Evolutionary conservation across 1,140 invertebrate genomes (phyloP).

Genomic region (Drosophila serrata): DNA sequence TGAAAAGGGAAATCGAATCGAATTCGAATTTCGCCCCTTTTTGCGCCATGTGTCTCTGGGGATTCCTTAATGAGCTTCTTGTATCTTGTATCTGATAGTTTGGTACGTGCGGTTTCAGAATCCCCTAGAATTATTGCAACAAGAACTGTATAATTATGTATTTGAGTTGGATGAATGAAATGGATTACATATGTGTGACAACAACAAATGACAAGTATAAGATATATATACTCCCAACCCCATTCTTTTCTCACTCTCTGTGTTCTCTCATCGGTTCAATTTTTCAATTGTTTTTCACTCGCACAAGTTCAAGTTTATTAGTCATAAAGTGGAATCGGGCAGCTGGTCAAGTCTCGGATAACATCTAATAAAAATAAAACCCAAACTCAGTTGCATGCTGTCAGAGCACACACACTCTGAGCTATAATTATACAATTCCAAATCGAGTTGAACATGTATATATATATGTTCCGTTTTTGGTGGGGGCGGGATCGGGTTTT

Average conservation of each 20-base stretch:
- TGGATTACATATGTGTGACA: slow-evolving; percentile 49
- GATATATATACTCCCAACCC: background rate
- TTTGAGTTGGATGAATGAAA: slow-evolving; percentile 17
- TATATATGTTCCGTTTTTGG: slow-evolving; percentile 12
- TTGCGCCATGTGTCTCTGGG: slow-evolving; percentile 30
- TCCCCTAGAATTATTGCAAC: slow-evolving; percentile 44
- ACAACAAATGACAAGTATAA: slow-evolving; percentile 21
- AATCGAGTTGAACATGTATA: slow-evolving; percentile 49
- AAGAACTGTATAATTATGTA: slow-evolving; percentile 42
- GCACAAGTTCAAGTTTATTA: slow-evolving; percentile 79
- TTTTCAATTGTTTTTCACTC: slow-evolving; percentile 51
- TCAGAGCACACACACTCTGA: slow-evolving; percentile 5
- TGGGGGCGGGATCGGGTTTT: slow-evolving; percentile 46
- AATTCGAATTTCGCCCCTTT: slow-evolving; percentile 23
- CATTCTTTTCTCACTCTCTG: slow-evolving; percentile 12
- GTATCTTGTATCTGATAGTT: slow-evolving; percentile 12
- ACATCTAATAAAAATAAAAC: slow-evolving; percentile 71
- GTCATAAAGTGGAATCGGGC: slow-evolving; percentile 58
- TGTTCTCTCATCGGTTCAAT: slow-evolving; percentile 20
- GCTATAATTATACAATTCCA: slow-evolving; percentile 73
- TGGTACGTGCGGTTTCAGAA: slow-evolving; percentile 48
- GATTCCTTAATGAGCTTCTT: slow-evolving; percentile 30
- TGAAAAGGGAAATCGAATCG: slow-evolving; percentile 32
- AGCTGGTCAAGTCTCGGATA: slow-evolving; percentile 69
- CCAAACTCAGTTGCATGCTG: slow-evolving; percentile 39